phyloP scores from a whole-genome alignment of 1,140 invertebrate genomes.

The Halesus radiatus region DNA sequence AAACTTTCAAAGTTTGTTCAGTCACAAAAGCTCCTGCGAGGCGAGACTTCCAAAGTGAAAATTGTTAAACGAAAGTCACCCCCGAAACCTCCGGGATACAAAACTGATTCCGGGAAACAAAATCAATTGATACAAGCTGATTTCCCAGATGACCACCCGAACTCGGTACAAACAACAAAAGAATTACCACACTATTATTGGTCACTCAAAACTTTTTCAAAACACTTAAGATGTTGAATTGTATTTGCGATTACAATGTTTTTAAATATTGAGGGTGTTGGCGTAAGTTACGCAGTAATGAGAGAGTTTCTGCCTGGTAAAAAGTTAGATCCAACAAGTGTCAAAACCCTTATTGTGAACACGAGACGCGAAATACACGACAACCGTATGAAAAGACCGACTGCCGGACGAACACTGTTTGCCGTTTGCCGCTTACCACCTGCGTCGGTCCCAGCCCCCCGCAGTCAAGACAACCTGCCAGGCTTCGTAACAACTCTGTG shows the following conservation, averaged over 20 bases:
- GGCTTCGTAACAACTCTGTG: not conserved
- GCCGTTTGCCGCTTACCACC: constrained; percentile 30
- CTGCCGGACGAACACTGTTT: constrained; percentile 35
- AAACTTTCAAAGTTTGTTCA: constrained; percentile 42
- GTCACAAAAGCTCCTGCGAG: constrained; percentile 39
- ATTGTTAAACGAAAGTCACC: constrained; percentile 22
- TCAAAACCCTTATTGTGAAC: constrained; percentile 40
- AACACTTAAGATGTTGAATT: not conserved
- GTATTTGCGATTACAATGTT: not conserved
- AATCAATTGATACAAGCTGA: constrained; percentile 40
- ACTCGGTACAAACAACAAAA: constrained; percentile 43
- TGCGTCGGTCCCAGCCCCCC: constrained; percentile 27
- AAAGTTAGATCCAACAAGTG: constrained; percentile 43
- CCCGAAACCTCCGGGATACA: not conserved
- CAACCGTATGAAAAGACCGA: constrained; percentile 3
- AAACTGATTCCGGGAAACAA: constrained; percentile 14
- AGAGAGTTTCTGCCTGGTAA: constrained; percentile 7
- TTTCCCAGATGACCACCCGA: constrained; percentile 42
- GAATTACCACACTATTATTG: constrained; percentile 37
- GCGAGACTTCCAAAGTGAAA: constrained; percentile 23
- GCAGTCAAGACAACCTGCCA: constrained; percentile 39
- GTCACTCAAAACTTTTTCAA: constrained; percentile 38
- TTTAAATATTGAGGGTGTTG: not conserved
- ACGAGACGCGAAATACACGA: constrained; percentile 19
- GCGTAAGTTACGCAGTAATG: not conserved